These are phyloP conservation scores for Drosophila fungiperda DNA, from an alignment of 2,888 invertebrate species.

Conservation along the genomic window DNA sequence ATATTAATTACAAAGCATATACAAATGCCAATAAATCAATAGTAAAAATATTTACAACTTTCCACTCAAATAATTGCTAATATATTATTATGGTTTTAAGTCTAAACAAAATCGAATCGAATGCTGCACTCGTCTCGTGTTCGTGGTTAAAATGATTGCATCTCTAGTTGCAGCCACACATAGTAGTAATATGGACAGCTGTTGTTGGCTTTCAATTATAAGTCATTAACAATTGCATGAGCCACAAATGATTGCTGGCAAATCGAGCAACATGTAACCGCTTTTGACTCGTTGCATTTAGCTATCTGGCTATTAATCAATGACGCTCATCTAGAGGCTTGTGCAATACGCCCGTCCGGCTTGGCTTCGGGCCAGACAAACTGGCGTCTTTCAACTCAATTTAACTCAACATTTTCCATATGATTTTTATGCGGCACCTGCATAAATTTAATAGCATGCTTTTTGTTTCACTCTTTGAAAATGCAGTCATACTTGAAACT, in stretches of 20 bases:
- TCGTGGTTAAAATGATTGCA: neutral
- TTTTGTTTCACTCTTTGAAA: neutral
- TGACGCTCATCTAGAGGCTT: slow-evolving; percentile 20
- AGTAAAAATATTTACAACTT: neutral
- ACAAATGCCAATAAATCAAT: neutral
- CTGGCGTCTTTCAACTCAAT: slow-evolving; percentile 33
- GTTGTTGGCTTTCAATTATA: slow-evolving; percentile 49
- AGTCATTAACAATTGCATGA: slow-evolving; percentile 53
- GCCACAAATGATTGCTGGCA: slow-evolving; percentile 42
- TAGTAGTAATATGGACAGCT: slow-evolving; percentile 20
- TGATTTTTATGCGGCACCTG: slow-evolving; percentile 11
- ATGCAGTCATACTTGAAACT: neutral
- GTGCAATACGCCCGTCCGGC: neutral
- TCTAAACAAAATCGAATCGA: neutral
- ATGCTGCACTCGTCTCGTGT: neutral
- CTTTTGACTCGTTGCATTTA: slow-evolving; percentile 22
- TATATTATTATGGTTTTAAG: neutral
- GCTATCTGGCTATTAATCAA: slow-evolving; percentile 39
- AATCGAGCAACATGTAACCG: slow-evolving; percentile 55
- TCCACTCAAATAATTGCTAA: neutral
- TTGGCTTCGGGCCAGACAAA: slow-evolving; percentile 32
- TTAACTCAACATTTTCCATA: neutral
- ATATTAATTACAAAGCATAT: slow-evolving; percentile 43
- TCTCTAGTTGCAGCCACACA: slow-evolving; percentile 15
- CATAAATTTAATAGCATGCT: neutral